A percentile compares a stretch with the other conserved stretches of the same genome.
Evolutionary conservation across 1,140 invertebrate genomes (phyloP).

Genomic region (Zaprionus taronus): DNA sequence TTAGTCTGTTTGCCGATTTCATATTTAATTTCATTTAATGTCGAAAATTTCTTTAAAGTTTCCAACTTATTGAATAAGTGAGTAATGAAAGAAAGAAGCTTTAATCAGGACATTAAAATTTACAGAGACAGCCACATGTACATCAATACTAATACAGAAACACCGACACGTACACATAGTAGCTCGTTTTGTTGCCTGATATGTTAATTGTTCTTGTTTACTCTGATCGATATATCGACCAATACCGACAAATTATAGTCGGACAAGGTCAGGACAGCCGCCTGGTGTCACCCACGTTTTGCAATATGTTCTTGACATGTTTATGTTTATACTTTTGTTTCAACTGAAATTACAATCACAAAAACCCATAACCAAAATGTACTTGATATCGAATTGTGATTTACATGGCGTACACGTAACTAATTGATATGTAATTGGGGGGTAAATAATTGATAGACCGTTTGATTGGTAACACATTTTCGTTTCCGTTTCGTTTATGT

Average conservation of each 20-base stretch:
- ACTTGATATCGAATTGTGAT: slow-evolving; percentile 28
- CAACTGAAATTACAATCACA: neutral
- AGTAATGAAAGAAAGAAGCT: too few relatives aligned
- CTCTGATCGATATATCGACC: slow-evolving; percentile 39
- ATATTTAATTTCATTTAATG: too few relatives aligned
- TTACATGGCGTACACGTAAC: slow-evolving; percentile 54
- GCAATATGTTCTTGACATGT: neutral
- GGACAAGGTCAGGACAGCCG: neutral
- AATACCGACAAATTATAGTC: neutral
- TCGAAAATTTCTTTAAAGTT: too few relatives aligned
- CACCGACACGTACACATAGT: neutral
- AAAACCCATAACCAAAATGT: neutral
- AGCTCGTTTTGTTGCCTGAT: slow-evolving; percentile 50
- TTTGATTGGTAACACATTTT: slow-evolving; percentile 2
- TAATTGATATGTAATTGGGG: slow-evolving; percentile 59
- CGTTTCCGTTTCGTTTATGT: slow-evolving; percentile 42
- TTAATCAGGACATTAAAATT: too few relatives aligned
- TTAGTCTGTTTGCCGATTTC: too few relatives aligned
- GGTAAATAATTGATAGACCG: slow-evolving; percentile 30
- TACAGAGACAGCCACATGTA: neutral
- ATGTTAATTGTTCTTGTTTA: slow-evolving; percentile 61
- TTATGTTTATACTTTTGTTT: neutral
- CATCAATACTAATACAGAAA: neutral
- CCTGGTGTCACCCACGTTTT: neutral
- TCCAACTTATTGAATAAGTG: too few relatives aligned